phyloP scores from a whole-genome alignment of 2,113 vertebrate genomes.

The Galbula dea region DNA sequence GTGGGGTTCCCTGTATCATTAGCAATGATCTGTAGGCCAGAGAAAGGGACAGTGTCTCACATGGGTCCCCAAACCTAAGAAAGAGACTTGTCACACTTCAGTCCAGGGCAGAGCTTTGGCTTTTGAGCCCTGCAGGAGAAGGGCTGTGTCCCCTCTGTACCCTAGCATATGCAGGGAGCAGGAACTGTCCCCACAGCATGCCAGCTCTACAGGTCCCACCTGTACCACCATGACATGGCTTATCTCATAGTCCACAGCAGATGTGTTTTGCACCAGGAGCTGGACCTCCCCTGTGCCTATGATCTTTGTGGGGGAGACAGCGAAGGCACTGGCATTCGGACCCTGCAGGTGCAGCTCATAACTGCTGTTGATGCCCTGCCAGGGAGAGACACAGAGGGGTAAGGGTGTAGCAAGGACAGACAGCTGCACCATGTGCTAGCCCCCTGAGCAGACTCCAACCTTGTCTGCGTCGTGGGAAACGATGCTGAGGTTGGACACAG shows the following conservation, averaged over 20 bases:
- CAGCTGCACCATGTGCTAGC: no score
- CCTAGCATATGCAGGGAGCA: background rate
- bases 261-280: constrained; percentile 72
- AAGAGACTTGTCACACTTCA: background rate
- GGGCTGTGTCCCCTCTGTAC: background rate
- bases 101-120: background rate
- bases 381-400: background rate
- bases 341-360: constrained; percentile 77
- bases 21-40: constrained; percentile 80
- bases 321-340: constrained; percentile 70
- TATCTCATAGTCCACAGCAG: constrained; percentile 83
- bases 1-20: constrained; percentile 54
- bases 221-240: constrained; percentile 72
- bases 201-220: constrained; percentile 65
- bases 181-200: background rate
- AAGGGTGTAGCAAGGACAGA: background rate
- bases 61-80: background rate
- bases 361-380: constrained; percentile 72
- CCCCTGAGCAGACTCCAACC: constrained; percentile 55
- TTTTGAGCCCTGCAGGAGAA: background rate
- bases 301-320: constrained; percentile 68
- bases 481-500: constrained; percentile 75
- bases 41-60: background rate
- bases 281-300: constrained; percentile 68
- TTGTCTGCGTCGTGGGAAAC: constrained; percentile 79